Base-by-base conservation (phyloP, 1,140 invertebrate genomes). In the Drosophila bocqueti region DNA sequence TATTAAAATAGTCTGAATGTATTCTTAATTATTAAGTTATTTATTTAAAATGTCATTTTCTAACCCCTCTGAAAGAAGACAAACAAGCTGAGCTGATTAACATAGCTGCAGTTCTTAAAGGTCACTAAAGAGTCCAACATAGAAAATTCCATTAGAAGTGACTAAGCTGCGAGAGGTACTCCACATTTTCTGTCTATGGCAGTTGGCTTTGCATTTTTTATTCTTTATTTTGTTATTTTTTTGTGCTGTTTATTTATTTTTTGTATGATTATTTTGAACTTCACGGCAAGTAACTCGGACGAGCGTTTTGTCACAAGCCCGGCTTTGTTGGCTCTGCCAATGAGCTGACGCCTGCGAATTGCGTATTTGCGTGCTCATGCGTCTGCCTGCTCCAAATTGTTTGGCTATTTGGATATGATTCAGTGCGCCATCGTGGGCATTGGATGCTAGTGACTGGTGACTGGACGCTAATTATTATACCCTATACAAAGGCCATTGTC, bases 401-500 rank as follows among this genome's bases (percentile, higher is more conserved):
- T 68, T 52, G 29, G 62, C 18, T 69, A 52, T 69, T 69, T 68
- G 10, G 36, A 52, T 68, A 68, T 68, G 66, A 69, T 69, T 69
- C 45, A 52, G 63, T 36, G 63, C 40, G 31, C 58, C 60, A 64
- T 34, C 65, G 34, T 24, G 18, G 24, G 40, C 63, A 65, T 62
- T 65, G 58, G 40, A 34, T 18, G 63, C n/a, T 43, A 58, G 52
- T 42, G 9, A 24, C 24, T 60, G 57, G 54, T 60, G 36, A 60
- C 62, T 42, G 63, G 63, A 62, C 21, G 66, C 66, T 67, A 69
- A 69, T 69, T 69, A 21, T 43, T 36, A 18, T 40, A 40, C 36
- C 2, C 54, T 40, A 21, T 16, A 34, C 5, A 5, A 9, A 7
- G 13, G 3, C 13, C 10, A 21, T 21, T 3, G 2, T 21, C 6